Conservation (phyloP, 2,888 invertebrate species). For the Copidosoma aretas region DNA sequence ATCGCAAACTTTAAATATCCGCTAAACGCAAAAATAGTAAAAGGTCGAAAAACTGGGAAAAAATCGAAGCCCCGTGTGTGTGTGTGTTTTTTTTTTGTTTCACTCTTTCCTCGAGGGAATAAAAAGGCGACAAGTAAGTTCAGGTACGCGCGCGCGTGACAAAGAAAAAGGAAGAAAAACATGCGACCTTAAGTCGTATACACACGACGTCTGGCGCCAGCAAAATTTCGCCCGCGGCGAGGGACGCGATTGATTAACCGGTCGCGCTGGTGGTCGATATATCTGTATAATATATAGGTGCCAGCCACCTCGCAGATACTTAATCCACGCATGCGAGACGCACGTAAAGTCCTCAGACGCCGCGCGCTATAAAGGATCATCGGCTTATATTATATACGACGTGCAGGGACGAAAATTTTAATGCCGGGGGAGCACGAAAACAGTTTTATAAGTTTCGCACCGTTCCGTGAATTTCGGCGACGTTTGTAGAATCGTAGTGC, state of each 20-base stretch:
- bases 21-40: neutral
- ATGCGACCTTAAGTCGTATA: constrained; percentile 9
- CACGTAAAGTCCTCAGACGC: neutral
- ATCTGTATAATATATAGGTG: neutral
- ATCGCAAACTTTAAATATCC: neutral
- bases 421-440: neutral
- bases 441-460: neutral
- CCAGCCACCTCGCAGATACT: too few relatives aligned
- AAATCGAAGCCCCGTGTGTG: neutral
- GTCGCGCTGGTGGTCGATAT: constrained; percentile 19
- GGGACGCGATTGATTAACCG: constrained; percentile 35
- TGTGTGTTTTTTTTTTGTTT: neutral
- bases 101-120: too few relatives aligned
- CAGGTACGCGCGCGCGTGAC: neutral
- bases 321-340: too few relatives aligned
- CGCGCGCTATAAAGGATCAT: neutral
- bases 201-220: constrained; percentile 25
- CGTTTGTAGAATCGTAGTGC: neutral
- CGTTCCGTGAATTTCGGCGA: neutral
- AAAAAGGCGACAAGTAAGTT: neutral
- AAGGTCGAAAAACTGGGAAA: neutral
- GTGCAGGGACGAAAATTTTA: neutral
- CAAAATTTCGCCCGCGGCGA: constrained; percentile 6
- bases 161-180: too few relatives aligned
- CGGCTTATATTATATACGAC: neutral